Evolutionary conservation across 1,140 invertebrate species (phyloP), one percentile per base, ranked within the genome.

Genomic region (Euwallacea similis): DNA sequence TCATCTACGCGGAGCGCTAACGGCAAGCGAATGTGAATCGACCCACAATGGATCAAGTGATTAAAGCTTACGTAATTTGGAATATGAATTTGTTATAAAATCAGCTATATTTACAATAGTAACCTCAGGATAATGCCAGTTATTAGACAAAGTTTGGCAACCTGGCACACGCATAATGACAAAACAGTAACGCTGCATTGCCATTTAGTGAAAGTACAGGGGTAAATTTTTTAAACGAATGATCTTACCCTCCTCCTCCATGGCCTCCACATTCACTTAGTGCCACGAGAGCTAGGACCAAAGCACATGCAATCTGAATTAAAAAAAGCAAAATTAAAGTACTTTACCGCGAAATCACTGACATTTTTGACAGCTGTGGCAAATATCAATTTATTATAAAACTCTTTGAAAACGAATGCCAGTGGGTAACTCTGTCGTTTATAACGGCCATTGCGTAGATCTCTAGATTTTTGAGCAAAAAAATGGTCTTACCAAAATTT

Each of bases 211-310:
- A 11, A 50, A 50, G 10, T 50, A 6, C 10, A 11, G 10, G 10
- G 13, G 13, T 50, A 2, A 50, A 50, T 0, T 50, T 11, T 10
- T 58, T 13, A 33, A 58, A 58, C 2, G 47, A 64, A 13, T 13
- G 8, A 10, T 7, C 69, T 71, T 65, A 65, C 61, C 63, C 69
- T 70, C 60, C 59, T 63, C 68, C 68, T 71, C 69, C 69, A 55
- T 59, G 56, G 42, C 69, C 69, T 21, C 69, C 69, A 54, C 69
- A 71, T 53, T 71, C 62, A 43, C 69, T 58, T 42, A 71, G 41
- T 16, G 63, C 63, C 42, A 71, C 21, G 44, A 71, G 69, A 60
- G 69, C 69, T 71, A 71, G 69, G 42, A 71, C 16, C 56, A 71
- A 71, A 44, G 55, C 55, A 7, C 54, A 66, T 60, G 69, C 55